phyloP scores from a whole-genome alignment of 2,797 vertebrate genomes.

The Phylloscopus collybita region DNA sequence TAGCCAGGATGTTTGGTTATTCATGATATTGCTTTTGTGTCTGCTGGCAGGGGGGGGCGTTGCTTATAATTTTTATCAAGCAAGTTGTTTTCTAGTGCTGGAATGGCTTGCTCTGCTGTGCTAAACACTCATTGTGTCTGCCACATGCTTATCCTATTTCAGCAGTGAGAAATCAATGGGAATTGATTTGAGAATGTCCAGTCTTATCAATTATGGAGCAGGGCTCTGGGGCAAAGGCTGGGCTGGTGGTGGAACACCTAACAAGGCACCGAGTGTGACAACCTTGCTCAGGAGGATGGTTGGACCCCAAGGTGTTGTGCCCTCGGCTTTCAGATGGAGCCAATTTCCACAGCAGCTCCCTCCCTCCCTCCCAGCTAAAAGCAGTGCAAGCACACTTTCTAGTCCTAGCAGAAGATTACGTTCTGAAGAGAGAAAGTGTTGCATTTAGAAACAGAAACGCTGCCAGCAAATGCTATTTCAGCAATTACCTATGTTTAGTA shows the following conservation, averaged over 20 bases:
- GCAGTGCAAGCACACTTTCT: conserved; percentile 18
- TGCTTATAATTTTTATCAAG: conserved; percentile 16
- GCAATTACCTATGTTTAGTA: conserved; percentile 82
- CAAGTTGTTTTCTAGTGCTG: conserved; percentile 41
- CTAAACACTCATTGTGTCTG: conserved; percentile 49
- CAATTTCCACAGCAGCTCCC: conserved; percentile 25
- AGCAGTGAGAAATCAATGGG: conserved; percentile 69
- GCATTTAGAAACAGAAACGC: conserved; percentile 66
- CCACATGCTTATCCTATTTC: conserved; percentile 58
- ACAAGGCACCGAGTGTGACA: conserved; percentile 34
- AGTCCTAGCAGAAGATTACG: conserved; percentile 43
- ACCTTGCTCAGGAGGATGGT: not conserved
- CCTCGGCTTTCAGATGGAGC: conserved; percentile 10
- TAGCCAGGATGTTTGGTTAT: not conserved
- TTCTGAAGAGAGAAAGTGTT: conserved; percentile 52
- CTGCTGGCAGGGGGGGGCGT: not conserved
- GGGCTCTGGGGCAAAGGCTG: conserved; percentile 33
- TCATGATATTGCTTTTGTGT: not conserved
- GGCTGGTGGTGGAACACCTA: conserved; percentile 38
- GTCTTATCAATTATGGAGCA: conserved; percentile 65
- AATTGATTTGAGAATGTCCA: conserved; percentile 76
- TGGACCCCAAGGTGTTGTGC: not conserved
- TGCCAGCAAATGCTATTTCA: conserved; percentile 78
- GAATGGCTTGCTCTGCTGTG: conserved; percentile 49
- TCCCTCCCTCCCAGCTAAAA: not conserved